Evolutionary conservation across 2,888 invertebrate species (phyloP).

Genomic region (Apodemia zela): DNA sequence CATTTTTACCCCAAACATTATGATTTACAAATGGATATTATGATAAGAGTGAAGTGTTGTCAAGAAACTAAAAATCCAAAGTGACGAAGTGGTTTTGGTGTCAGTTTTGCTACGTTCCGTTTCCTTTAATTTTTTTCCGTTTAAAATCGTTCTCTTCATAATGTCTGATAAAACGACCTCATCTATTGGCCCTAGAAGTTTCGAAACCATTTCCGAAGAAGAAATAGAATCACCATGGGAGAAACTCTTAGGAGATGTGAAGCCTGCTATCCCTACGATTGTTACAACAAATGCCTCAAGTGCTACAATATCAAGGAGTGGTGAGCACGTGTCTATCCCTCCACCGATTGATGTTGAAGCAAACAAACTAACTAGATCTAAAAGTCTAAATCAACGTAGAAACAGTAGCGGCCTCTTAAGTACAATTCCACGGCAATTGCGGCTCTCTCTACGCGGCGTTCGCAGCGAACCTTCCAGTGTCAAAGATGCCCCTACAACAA

Average conservation of each 20-base stretch:
- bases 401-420: slow-evolving; percentile 77
- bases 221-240: slow-evolving; percentile 73
- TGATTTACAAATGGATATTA: slow-evolving; percentile 81
- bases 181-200: slow-evolving; percentile 73
- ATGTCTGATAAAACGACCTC: slow-evolving; percentile 76
- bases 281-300: slow-evolving; percentile 70
- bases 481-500: slow-evolving; percentile 69
- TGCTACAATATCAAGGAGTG: slow-evolving; percentile 54
- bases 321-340: slow-evolving; percentile 57
- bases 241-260: slow-evolving; percentile 68
- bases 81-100: slow-evolving; percentile 76
- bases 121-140: slow-evolving; percentile 37
- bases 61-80: slow-evolving; percentile 80
- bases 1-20: slow-evolving; percentile 80
- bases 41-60: slow-evolving; percentile 80
- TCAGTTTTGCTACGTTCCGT: slow-evolving; percentile 74
- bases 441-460: slow-evolving; percentile 73
- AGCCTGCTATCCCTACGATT: slow-evolving; percentile 68
- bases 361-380: slow-evolving; percentile 66
- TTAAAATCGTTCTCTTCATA: slow-evolving; percentile 37
- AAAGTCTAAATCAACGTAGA: slow-evolving; percentile 71
- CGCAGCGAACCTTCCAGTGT: slow-evolving; percentile 74
- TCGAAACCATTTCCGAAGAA: slow-evolving; percentile 77
- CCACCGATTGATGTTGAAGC: slow-evolving; percentile 58
- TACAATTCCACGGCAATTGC: slow-evolving; percentile 74